Conservation (phyloP, 2,113 vertebrate species). For the Melanocharis versteri region DNA sequence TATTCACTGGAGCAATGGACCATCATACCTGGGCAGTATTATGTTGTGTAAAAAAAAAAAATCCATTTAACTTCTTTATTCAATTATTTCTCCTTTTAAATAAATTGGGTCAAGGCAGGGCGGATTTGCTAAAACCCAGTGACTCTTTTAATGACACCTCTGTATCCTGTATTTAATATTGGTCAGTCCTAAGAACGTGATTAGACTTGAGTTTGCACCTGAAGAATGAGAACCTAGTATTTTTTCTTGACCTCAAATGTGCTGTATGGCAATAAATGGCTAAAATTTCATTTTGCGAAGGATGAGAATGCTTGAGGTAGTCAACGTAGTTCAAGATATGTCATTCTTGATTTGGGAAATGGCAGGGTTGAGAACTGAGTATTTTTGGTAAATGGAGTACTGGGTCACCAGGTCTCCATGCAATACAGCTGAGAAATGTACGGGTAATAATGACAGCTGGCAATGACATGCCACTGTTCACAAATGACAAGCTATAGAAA, state of each 20-base stretch:
- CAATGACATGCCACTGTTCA: neutral
- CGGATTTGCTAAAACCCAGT: neutral
- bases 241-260: neutral
- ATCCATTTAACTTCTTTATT: neutral
- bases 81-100: neutral
- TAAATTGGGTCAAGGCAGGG: neutral
- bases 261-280: neutral
- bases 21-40: neutral
- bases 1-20: neutral
- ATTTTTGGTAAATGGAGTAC: neutral
- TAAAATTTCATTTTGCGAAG: neutral
- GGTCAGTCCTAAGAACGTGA: neutral
- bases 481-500: neutral
- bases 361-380: neutral
- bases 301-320: neutral
- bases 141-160: neutral
- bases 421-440: neutral
- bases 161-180: neutral
- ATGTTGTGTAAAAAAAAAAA: neutral
- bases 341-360: neutral
- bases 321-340: neutral
- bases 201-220: neutral
- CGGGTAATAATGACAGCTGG: neutral
- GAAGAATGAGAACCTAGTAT: neutral
- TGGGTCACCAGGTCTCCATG: neutral